phyloP scores from a whole-genome alignment of 2,113 vertebrate genomes.

The Suricata suricatta region DNA sequence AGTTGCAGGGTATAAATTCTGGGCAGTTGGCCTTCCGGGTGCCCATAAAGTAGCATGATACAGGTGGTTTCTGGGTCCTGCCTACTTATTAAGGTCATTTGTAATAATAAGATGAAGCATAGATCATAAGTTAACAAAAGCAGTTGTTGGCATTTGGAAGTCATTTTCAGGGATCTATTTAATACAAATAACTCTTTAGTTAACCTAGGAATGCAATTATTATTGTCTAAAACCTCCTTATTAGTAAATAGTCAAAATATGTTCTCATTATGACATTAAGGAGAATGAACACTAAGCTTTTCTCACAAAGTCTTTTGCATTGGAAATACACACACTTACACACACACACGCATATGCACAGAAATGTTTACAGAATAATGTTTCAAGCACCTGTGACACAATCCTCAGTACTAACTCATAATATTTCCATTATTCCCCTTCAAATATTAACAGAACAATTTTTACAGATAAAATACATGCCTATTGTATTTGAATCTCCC shows the following conservation, averaged over 20 bases:
- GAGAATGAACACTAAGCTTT: neutral
- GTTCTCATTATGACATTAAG: neutral
- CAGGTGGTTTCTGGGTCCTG: neutral
- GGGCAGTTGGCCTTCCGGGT: neutral
- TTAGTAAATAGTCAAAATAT: neutral
- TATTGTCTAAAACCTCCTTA: neutral
- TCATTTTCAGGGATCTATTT: neutral
- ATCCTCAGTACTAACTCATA: neutral
- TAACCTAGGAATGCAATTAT: neutral
- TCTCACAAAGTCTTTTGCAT: neutral
- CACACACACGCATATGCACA: neutral
- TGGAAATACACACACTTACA: neutral
- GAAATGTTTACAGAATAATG: neutral
- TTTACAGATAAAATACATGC: neutral
- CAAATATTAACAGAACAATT: neutral
- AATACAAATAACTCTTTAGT: neutral
- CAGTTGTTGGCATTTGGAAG: neutral
- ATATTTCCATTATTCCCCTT: neutral
- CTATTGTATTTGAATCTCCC: neutral
- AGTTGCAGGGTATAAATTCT: conserved; percentile 44
- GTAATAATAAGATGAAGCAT: conserved; percentile 24
- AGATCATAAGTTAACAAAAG: conserved; percentile 45
- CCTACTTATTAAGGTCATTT: conserved; percentile 53
- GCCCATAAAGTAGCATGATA: conserved; percentile 19
- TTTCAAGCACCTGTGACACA: neutral